Evolutionary conservation across 1,140 invertebrate genomes (phyloP).

Genomic region (Lepidurus packardi): DNA sequence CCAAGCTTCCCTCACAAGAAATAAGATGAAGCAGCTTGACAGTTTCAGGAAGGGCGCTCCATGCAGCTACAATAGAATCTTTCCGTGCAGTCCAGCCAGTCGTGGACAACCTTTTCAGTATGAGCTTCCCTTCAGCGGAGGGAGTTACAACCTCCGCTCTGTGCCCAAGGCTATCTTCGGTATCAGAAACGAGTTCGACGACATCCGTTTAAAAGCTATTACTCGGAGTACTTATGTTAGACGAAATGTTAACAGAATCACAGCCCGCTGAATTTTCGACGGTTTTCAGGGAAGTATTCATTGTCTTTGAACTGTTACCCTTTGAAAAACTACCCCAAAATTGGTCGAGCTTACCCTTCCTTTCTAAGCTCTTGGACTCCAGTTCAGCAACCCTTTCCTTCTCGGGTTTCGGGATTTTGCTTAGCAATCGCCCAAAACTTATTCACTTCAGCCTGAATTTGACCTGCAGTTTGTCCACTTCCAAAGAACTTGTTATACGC

Average conservation of each 20-base stretch:
- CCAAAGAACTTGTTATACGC: background rate
- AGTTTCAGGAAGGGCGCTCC: too few relatives aligned
- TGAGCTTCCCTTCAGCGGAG: too few relatives aligned
- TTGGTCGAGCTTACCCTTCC: background rate
- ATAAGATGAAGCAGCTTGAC: too few relatives aligned
- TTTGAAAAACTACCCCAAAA: background rate
- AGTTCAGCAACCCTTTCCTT: background rate
- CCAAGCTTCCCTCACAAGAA: too few relatives aligned
- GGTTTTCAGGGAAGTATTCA: background rate
- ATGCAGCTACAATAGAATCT: too few relatives aligned
- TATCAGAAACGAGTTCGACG: background rate
- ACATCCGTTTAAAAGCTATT: background rate
- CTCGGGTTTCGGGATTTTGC: background rate
- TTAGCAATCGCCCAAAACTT: background rate
- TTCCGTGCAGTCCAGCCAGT: too few relatives aligned
- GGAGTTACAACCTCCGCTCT: background rate
- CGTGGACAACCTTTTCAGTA: too few relatives aligned
- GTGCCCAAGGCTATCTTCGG: background rate
- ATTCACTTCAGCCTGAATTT: conserved; percentile 1
- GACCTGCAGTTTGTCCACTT: background rate
- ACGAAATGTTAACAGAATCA: background rate
- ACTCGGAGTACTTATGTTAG: background rate
- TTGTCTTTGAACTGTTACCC: background rate
- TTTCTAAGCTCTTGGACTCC: background rate
- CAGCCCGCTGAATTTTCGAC: background rate